A percentile compares a stretch with the other conserved stretches of the same genome.
Evolutionary conservation across 2,113 vertebrate species (phyloP).

Genomic region (Pungitius pungitius): DNA sequence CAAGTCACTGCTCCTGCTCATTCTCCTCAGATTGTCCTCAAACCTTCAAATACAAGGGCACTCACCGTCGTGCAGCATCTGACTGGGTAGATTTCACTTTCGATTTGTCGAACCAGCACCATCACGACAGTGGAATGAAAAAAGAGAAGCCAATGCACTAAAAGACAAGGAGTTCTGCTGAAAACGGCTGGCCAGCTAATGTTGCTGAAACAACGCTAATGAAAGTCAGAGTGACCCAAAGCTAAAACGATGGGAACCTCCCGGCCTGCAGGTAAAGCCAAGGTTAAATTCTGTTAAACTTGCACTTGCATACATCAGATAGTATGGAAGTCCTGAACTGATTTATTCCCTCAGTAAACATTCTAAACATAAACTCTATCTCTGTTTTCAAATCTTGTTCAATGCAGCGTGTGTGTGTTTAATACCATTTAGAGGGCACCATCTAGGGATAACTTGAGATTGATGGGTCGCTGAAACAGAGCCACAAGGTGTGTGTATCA

Average conservation of each 20-base stretch:
- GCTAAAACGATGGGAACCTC: not conserved
- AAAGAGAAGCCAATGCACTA: not conserved
- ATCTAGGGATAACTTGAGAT: too few species aligned
- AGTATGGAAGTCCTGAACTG: not conserved
- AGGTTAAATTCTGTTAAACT: not conserved
- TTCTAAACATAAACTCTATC: too few species aligned
- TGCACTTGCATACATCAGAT: not conserved
- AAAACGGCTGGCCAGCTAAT: not conserved
- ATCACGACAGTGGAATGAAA: not conserved
- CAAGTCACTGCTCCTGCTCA: not conserved
- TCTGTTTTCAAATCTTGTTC: too few species aligned
- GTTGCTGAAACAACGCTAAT: not conserved
- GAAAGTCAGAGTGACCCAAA: not conserved
- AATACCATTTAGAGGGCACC: too few species aligned
- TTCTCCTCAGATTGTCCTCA: not conserved
- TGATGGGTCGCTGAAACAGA: too few species aligned
- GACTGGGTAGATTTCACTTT: not conserved
- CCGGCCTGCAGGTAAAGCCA: not conserved
- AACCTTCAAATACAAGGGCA: conserved; percentile 6
- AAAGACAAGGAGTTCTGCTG: not conserved
- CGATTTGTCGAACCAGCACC: not conserved
- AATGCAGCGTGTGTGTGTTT: too few species aligned
- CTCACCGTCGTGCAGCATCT: not conserved
- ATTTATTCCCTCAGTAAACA: too few species aligned
- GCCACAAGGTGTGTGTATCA: too few species aligned